Percentiles rank a stretch among this genome's conserved stretches.
Evolutionary conservation across 2,113 vertebrate genomes (phyloP).

Genomic region (Pungitius pungitius): DNA sequence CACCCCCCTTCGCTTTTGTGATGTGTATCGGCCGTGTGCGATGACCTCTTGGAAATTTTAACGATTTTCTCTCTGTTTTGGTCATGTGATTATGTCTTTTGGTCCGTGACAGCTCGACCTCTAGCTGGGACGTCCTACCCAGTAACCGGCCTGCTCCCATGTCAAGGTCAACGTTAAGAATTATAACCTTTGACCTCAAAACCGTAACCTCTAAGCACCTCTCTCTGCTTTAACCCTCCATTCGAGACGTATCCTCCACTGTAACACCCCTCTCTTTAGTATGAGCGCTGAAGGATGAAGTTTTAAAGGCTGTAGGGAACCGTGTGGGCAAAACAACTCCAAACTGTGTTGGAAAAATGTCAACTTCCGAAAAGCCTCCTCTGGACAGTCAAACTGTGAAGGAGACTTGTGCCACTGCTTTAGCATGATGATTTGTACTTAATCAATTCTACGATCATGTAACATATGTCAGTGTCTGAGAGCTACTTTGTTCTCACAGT

Average conservation of each 20-base stretch:
- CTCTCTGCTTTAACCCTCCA: conserved; percentile 27
- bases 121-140: conserved; percentile 83
- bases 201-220: conserved; percentile 10
- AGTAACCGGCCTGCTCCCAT: conserved; percentile 73
- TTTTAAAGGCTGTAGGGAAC: not conserved
- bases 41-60: conserved; percentile 29
- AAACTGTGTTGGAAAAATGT: not conserved
- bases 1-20: conserved; percentile 38
- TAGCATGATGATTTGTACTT: conserved; percentile 6
- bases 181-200: conserved; percentile 56
- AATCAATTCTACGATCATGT: not conserved
- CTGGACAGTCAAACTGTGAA: not conserved
- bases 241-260: conserved; percentile 14
- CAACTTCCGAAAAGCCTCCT: not conserved
- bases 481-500: not conserved
- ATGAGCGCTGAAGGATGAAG: not conserved
- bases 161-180: conserved; percentile 72
- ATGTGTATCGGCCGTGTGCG: conserved; percentile 17
- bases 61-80: conserved; percentile 28
- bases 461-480: not conserved
- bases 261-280: conserved; percentile 37
- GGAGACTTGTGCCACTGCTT: not conserved
- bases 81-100: conserved; percentile 67
- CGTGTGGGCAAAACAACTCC: not conserved
- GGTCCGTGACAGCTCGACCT: conserved; percentile 78